A percentile compares a stretch with the other conserved stretches of the same genome.
Conservation (phyloP, 2,797 vertebrate genomes). For the Xiphorhynchus erythropygius region DNA sequence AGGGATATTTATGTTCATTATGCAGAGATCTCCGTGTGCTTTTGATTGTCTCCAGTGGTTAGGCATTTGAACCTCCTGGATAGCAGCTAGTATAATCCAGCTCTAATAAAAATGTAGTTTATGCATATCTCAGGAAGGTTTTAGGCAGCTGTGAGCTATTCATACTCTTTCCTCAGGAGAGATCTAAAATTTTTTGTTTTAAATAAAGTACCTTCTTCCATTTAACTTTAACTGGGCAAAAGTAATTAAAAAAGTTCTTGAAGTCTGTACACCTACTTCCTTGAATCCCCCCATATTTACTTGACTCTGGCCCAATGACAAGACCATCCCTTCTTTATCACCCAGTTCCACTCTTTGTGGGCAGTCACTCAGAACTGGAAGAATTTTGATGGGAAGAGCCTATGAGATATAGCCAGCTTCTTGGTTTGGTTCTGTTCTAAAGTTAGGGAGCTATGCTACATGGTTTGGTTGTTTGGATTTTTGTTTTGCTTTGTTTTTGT, state of each 20-base stretch:
- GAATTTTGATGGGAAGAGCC: neutral
- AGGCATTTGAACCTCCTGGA: slow-evolving; percentile 68
- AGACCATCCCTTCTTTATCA: neutral
- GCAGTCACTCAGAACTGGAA: neutral
- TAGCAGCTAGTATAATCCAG: slow-evolving; percentile 63
- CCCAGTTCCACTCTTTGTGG: neutral
- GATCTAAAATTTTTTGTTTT: slow-evolving; percentile 31
- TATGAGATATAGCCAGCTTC: neutral
- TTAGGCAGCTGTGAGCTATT: slow-evolving; percentile 56
- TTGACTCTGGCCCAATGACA: neutral
- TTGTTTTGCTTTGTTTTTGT: neutral
- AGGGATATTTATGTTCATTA: slow-evolving; percentile 78
- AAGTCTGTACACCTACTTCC: fast-evolving
- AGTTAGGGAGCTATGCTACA: neutral
- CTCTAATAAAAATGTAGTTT: slow-evolving; percentile 69
- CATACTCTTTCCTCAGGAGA: slow-evolving; percentile 41
- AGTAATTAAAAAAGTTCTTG: neutral
- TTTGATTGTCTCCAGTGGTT: slow-evolving; percentile 71
- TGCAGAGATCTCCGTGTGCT: slow-evolving; percentile 67
- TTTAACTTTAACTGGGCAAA: neutral
- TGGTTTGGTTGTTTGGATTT: neutral
- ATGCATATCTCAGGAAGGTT: slow-evolving; percentile 40
- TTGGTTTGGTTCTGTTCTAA: neutral
- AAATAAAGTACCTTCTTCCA: slow-evolving; percentile 8
- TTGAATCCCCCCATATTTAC: fast-evolving